These are phyloP conservation scores for Drosophila limbata DNA, from an alignment of 2,888 invertebrate genomes.

Conservation along the genomic window DNA sequence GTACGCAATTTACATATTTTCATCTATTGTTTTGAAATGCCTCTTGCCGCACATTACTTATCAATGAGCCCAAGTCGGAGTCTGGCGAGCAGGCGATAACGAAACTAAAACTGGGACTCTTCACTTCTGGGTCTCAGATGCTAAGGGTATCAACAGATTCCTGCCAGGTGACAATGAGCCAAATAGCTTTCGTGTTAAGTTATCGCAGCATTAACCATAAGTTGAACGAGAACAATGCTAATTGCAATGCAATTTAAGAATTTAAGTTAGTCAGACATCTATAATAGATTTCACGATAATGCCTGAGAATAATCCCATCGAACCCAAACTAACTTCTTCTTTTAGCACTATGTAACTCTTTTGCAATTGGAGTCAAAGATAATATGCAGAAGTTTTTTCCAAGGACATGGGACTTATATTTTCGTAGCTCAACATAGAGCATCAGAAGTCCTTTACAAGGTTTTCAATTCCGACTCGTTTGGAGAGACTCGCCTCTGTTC, in stretches of 20 bases:
- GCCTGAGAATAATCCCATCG: not conserved
- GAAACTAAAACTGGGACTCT: not conserved
- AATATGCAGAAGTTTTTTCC: not conserved
- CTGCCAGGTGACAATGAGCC: not conserved
- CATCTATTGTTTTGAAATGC: slow-evolving; percentile 65
- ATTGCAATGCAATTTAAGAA: not conserved
- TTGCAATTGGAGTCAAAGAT: not conserved
- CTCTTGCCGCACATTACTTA: slow-evolving; percentile 50
- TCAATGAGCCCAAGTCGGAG: slow-evolving; percentile 18
- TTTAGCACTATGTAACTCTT: not conserved
- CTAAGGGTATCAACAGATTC: not conserved
- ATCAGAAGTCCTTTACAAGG: not conserved
- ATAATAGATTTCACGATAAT: not conserved
- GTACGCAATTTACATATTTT: slow-evolving; percentile 67
- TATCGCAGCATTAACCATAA: not conserved
- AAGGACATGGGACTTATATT: no score
- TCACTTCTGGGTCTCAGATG: not conserved
- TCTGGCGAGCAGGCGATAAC: not conserved
- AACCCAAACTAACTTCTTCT: not conserved
- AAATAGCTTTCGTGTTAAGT: slow-evolving; percentile 1
- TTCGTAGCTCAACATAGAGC: not conserved
- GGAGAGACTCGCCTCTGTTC: slow-evolving; percentile 2
- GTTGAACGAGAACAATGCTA: no score
- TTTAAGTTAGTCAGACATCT: not conserved
- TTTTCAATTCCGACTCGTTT: slow-evolving; percentile 16